Conservation (phyloP, 2,888 invertebrate species). For the Orchesella flavescens region DNA sequence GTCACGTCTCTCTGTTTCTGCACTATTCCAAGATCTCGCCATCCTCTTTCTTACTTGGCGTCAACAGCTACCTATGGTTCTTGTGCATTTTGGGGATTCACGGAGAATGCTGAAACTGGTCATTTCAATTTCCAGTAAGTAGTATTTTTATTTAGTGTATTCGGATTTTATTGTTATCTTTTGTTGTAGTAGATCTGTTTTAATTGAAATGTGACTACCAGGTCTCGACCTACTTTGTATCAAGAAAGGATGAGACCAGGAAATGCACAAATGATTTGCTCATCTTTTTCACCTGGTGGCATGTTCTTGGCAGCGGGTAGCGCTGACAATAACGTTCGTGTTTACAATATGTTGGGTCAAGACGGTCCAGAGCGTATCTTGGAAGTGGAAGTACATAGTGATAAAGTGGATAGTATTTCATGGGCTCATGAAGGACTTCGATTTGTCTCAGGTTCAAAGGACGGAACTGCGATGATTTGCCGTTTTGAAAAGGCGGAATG, state of each 20-base stretch:
- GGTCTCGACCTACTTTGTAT: conserved; percentile 90
- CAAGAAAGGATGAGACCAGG: conserved; percentile 94
- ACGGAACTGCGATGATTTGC: conserved; percentile 96
- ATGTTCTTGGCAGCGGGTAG: conserved; percentile 94
- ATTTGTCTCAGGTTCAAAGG: conserved; percentile 95
- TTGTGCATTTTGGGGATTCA: conserved; percentile 95
- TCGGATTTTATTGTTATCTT: neutral
- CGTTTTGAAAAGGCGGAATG: conserved; percentile 91
- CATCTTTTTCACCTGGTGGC: conserved; percentile 90
- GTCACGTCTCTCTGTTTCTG: conserved; percentile 94
- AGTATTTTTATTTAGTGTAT: neutral
- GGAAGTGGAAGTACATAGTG: conserved; percentile 87
- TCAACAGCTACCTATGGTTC: conserved; percentile 97
- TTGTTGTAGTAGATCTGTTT: no score
- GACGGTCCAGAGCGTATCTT: conserved; percentile 85
- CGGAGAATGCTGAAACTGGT: conserved; percentile 77
- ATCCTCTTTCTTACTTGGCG: conserved; percentile 86
- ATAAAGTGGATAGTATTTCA: conserved; percentile 95
- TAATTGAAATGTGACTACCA: conserved; percentile 72
- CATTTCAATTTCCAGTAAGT: conserved; percentile 81
- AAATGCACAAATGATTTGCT: conserved; percentile 95
- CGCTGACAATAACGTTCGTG: conserved; percentile 91
- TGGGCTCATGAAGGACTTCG: conserved; percentile 92
- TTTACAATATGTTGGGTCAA: conserved; percentile 87
- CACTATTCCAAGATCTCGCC: conserved; percentile 82